These are phyloP conservation scores for Bovichtus variegatus DNA, from an alignment of 2,797 vertebrate genomes.

Conservation along the genomic window DNA sequence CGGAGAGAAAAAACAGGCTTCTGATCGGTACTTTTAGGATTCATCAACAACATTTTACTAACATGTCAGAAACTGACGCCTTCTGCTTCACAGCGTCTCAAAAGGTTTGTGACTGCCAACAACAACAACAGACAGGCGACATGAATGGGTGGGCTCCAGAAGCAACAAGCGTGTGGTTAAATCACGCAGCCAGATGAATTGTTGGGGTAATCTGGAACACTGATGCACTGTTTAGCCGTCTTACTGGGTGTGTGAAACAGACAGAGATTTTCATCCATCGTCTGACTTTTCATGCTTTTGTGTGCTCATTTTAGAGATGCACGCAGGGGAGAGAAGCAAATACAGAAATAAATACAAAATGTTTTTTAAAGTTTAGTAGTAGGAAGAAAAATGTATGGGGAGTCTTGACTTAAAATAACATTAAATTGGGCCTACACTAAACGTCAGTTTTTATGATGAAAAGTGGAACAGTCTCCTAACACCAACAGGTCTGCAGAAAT, in stretches of 20 bases:
- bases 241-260: not conserved
- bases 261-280: not conserved
- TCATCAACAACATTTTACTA: not conserved
- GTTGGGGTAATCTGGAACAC: not conserved
- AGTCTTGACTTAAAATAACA: not conserved
- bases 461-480: not conserved
- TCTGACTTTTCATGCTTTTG: not conserved
- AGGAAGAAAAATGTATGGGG: not conserved
- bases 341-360: not conserved
- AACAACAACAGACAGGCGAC: not conserved
- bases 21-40: not conserved
- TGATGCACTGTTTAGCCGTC: not conserved
- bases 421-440: not conserved
- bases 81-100: not conserved
- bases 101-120: not conserved
- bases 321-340: not conserved
- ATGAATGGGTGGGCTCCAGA: not conserved
- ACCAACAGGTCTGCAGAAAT: constrained; percentile 16
- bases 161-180: not conserved
- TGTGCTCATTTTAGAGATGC: not conserved
- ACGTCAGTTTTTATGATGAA: not conserved
- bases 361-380: not conserved
- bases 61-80: not conserved
- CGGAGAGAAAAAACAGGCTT: not conserved
- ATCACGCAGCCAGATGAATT: not conserved